Percentiles rank a stretch among this genome's conserved stretches.
Evolutionary conservation across 2,113 vertebrate genomes (phyloP).

Genomic region (Nothocercus nigrocapillus): DNA sequence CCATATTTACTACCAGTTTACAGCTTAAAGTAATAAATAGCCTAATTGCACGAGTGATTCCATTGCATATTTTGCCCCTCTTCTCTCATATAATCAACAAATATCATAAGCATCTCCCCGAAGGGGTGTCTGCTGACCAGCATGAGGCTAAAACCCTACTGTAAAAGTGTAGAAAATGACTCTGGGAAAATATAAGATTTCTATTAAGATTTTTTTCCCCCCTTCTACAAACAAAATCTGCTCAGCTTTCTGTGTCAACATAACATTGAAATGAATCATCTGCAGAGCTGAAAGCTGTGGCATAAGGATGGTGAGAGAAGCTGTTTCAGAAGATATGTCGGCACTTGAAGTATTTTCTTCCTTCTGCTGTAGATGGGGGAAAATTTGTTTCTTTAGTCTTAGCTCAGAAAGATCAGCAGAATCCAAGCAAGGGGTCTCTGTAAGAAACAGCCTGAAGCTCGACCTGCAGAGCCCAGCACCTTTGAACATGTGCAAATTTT

Average conservation of each 20-base stretch:
- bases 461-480: not conserved
- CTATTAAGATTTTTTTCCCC: not conserved
- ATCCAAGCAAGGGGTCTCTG: not conserved
- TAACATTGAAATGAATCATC: conserved; percentile 17
- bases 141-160: not conserved
- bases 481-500: not conserved
- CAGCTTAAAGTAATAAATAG: conserved; percentile 52
- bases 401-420: conserved; percentile 7
- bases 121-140: not conserved
- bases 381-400: not conserved
- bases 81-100: not conserved
- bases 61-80: conserved; percentile 1
- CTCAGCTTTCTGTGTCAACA: not conserved
- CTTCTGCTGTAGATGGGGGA: not conserved
- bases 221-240: conserved; percentile 17
- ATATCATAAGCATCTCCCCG: not conserved
- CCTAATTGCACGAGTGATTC: conserved; percentile 33
- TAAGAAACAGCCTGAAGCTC: not conserved
- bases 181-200: not conserved
- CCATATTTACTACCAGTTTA: conserved; percentile 53
- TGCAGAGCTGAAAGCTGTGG: not conserved
- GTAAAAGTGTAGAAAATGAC: not conserved
- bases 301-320: conserved; percentile 9
- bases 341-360: conserved; percentile 20
- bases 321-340: not conserved